These are phyloP conservation scores for Prunella fulvescens DNA, from an alignment of 2,113 vertebrate species.

Conservation along the genomic window DNA sequence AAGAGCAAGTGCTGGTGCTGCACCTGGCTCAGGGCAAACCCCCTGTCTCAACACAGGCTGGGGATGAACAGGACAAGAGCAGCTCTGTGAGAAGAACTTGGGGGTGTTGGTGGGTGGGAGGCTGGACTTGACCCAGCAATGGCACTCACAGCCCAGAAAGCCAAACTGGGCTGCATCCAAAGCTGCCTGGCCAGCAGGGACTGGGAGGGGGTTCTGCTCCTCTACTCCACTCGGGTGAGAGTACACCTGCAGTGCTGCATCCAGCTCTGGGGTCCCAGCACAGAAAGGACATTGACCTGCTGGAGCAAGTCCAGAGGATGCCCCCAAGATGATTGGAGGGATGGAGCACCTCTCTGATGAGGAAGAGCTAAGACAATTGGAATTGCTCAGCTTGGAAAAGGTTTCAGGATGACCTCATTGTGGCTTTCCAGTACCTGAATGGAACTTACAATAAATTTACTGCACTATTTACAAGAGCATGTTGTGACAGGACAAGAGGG, in stretches of 20 bases:
- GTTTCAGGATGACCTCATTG: background rate
- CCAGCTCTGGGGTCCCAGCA: background rate
- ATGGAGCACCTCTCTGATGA: background rate
- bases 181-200: fast-evolving
- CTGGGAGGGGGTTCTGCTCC: background rate
- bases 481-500: background rate
- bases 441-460: background rate
- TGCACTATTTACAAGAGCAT: background rate
- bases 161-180: background rate
- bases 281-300: background rate
- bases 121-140: background rate
- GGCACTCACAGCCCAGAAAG: background rate
- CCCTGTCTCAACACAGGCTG: background rate
- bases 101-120: fast-evolving
- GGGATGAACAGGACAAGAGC: background rate
- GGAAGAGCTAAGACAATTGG: background rate
- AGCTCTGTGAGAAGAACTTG: background rate
- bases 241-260: background rate
- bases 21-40: background rate
- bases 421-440: background rate
- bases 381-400: background rate
- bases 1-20: background rate
- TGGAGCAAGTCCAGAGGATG: background rate
- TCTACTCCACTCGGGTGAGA: background rate
- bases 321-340: background rate